phyloP scores from a whole-genome alignment of 2,888 invertebrate species.

The Ichneumon xanthorius region DNA sequence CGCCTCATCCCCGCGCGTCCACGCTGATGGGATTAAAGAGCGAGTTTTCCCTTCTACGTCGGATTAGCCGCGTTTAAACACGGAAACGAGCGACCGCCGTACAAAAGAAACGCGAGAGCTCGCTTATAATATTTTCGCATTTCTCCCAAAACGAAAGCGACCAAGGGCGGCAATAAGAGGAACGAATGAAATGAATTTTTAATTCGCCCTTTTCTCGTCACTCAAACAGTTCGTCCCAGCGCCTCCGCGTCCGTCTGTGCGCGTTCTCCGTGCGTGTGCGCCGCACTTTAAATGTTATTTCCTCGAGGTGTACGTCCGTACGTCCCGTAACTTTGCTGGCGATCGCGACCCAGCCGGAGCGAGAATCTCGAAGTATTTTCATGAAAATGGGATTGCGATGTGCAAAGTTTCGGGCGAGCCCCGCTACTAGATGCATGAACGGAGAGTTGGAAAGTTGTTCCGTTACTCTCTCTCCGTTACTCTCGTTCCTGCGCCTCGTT shows the following conservation, averaged over 20 bases:
- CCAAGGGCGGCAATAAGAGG: neutral
- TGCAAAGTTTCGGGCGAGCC: constrained; percentile 56
- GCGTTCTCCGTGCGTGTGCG: no score
- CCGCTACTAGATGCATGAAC: constrained; percentile 54
- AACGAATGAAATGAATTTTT: constrained; percentile 57
- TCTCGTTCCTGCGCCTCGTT: constrained; percentile 27
- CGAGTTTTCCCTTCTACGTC: neutral
- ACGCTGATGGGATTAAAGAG: constrained; percentile 3
- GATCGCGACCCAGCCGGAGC: constrained; percentile 32
- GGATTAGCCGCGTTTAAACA: constrained; percentile 6
- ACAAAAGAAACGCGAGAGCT: constrained; percentile 5
- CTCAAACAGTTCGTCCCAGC: constrained; percentile 19
- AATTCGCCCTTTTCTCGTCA: constrained; percentile 54
- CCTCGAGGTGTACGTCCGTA: constrained; percentile 50
- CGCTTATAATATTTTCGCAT: constrained; percentile 12
- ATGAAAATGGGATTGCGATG: constrained; percentile 69
- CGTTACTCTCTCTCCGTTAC: constrained; percentile 23
- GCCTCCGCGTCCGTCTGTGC: neutral
- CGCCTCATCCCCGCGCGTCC: neutral
- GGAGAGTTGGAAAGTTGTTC: constrained; percentile 66
- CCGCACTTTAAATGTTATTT: constrained; percentile 57
- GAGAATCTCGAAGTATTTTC: constrained; percentile 68
- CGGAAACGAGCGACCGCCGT: constrained; percentile 6
- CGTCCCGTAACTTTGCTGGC: constrained; percentile 59
- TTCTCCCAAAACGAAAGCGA: neutral